Conservation (phyloP, 2,113 vertebrate species). For the Anas platyrhynchos region DNA sequence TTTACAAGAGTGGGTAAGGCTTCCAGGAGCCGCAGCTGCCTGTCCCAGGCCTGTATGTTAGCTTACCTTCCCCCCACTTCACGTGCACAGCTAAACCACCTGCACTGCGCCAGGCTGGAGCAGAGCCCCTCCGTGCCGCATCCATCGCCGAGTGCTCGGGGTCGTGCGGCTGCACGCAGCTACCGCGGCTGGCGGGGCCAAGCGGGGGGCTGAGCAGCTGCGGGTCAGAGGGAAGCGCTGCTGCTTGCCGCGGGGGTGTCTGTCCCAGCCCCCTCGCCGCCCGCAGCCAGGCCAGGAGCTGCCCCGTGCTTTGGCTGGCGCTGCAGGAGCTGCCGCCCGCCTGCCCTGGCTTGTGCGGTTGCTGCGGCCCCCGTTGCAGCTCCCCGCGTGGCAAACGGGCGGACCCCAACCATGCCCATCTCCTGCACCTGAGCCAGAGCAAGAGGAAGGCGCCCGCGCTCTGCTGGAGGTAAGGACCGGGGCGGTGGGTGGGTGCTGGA, state of each 20-base stretch:
- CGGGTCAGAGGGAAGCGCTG: neutral
- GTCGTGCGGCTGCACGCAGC: accelerated
- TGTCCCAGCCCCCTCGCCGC: neutral
- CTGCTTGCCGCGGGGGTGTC: neutral
- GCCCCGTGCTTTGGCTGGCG: conserved; percentile 26
- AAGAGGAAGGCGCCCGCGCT: conserved; percentile 22
- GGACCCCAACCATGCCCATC: conserved; percentile 2
- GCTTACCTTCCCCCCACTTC: neutral
- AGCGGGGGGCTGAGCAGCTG: neutral
- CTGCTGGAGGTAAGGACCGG: conserved; percentile 45
- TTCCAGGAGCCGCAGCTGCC: neutral
- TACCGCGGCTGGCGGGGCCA: neutral
- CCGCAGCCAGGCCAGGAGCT: neutral
- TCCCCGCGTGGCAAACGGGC: neutral
- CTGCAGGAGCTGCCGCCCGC: neutral
- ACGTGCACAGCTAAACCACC: too few relatives aligned
- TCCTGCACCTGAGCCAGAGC: conserved; percentile 34
- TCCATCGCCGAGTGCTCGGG: neutral
- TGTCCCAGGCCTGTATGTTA: neutral
- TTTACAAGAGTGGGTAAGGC: neutral
- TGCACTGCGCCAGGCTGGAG: neutral
- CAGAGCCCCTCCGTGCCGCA: neutral
- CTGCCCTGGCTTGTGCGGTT: neutral
- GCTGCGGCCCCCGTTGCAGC: conserved; percentile 21
- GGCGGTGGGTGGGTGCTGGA: conserved; percentile 21